Base-by-base conservation (phyloP, 1,140 invertebrate species). In the Antheraea mylitta region DNA sequence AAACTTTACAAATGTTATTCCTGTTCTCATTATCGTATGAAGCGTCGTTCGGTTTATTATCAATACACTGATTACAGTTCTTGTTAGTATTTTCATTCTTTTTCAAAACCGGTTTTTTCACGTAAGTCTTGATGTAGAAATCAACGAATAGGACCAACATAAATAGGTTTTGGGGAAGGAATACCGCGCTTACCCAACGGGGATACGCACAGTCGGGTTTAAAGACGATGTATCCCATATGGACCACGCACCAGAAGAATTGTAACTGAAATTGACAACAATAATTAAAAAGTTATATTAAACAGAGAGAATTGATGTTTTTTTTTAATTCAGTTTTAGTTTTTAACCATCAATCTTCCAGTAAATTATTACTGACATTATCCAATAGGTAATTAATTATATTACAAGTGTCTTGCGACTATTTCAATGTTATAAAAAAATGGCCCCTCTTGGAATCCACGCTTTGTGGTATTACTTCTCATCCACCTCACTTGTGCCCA, bases 101-200 rank as follows among this genome's bases (percentile, higher is more conserved):
- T 64, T 61, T 64, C 11, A 59, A 53, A 66, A 85, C 87, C 4
- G 88, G 89, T 75, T 94, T 93, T 63, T 89, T 93, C 0, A 94
- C 78, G 80, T 99, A 98, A 0, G 95, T 92, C 81, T 96, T 95
- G 67, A 95, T 94, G 80, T 98, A 99, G 92, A 98, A 99, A 67
- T 98, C 95, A 2, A 93, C 93, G 81, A 98, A 99, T 5, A 99
- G 92, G 66, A 96, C 85, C 0, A 98, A 94, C 94, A 98, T 96
- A 73, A 96, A 96, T 3, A 95, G 42, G 77, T 95, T 95, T 80
- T 96, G 96, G 16, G 94, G 95, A n/a, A 96, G 86, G 59, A 96
- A 93, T 30, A 96, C 70, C 1, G 92, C 91, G 0, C 93, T 88
- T 0, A 91, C 76, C 79, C 94, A 94, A 60, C 93, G 92, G 10